Evolutionary conservation across 2,797 vertebrate species (phyloP), one percentile per base, ranked within the genome.

Genomic region (Melanotaenia pygmaea): DNA sequence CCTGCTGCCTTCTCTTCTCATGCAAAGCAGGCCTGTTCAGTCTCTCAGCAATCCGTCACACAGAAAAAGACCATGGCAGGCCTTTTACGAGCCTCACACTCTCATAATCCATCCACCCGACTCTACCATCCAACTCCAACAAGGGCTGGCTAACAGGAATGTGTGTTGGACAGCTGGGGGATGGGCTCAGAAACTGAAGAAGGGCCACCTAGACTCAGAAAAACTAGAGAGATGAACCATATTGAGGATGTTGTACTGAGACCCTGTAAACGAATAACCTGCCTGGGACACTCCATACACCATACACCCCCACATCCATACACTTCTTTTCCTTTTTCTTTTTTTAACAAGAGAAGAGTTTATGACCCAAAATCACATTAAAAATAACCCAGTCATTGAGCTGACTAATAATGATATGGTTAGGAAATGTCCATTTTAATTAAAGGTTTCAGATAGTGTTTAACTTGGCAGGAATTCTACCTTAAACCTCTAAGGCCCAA

Each of bases 31-130:
- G 86, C 80, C 90, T 74, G 93, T 94, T 94, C 92, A 94, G 92
- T 91, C 91, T 94, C 93, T 84, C 89, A 92, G 93, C 93, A 93
- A 95, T 95, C 94, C 94, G 93, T 95, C 94, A 95, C 92, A 93
- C 93, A 92, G 91, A 95, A 94, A 95, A 95, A 94, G 94, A 93
- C 88, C 92, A 90, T 94, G 94, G 94, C 94, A 94, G 94, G 92
- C 93, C 92, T 91, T 94, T 94, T 94, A 94, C 93, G 91, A 94
- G 94, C 91, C 93, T 90, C 93, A 91, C 92, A 91, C 91, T 93
- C 81, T 86, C 94, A 95, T 95, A 94, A 95, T 94, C 93, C 93
- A 86, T 90, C 81, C 90, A 30, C 76, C 70, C 75, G 72, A 76
- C 83, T 83, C 90, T 89, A 93, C 93, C 90, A 93, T 94, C 89